Evolutionary conservation across 2,888 invertebrate genomes (phyloP).

Genomic region (Drosophila setosimentum): DNA sequence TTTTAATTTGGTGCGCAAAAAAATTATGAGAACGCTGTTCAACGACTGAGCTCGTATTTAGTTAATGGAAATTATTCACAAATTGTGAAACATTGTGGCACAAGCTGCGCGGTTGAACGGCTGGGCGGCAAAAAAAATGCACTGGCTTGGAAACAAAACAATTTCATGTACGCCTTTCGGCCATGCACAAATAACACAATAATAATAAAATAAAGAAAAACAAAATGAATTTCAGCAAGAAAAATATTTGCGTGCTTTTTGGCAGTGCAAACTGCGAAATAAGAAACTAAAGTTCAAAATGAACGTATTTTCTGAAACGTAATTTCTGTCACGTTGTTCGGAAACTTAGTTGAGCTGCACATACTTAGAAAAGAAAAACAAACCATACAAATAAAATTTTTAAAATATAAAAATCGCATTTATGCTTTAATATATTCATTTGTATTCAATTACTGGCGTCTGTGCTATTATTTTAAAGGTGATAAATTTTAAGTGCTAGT

Average conservation of each 20-base stretch:
- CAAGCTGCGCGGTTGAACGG: conserved; percentile 13
- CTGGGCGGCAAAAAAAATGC: not conserved
- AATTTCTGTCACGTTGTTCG: conserved; percentile 1
- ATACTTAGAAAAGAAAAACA: not conserved
- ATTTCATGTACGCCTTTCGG: conserved; percentile 18
- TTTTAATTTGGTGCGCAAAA: conserved; percentile 16
- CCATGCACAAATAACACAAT: conserved; percentile 7
- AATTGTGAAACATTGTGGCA: conserved; percentile 39
- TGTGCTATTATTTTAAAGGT: not conserved
- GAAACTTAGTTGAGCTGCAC: not conserved
- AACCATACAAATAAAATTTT: not conserved
- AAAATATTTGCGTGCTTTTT: conserved; percentile 22
- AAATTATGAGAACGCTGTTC: conserved; percentile 13
- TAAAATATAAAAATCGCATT: not conserved
- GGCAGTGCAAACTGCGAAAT: conserved; percentile 3
- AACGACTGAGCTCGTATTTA: conserved; percentile 51
- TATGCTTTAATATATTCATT: not conserved
- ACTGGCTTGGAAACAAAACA: conserved; percentile 9
- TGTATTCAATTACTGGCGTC: not conserved
- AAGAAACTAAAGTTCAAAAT: not conserved
- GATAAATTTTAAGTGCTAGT: not conserved
- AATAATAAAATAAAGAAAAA: not conserved
- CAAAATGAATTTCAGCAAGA: conserved; percentile 4
- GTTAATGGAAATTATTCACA: conserved; percentile 73
- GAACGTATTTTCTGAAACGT: not conserved